Base-by-base conservation (phyloP, 2,797 vertebrate genomes). In the Salarias fasciatus region DNA sequence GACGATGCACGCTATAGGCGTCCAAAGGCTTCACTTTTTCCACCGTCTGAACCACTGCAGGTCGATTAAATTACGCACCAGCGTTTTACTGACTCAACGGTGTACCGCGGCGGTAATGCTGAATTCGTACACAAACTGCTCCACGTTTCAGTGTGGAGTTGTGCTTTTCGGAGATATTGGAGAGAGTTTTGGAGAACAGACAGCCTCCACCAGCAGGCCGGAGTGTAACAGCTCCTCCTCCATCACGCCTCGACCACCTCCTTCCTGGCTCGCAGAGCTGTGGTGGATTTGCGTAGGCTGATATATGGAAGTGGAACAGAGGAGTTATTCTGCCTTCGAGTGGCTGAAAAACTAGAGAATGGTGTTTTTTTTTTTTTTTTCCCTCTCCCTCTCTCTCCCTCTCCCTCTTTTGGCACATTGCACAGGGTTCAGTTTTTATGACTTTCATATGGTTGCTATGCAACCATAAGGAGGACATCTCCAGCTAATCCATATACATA, bases 371-470 rank as follows among this genome's bases (percentile, higher is more conserved):
- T 56, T 58, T 45, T 11, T 6, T n/a, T n/a, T n/a, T n/a, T n/a
- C n/a, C n/a, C n/a, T n/a, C n/a, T n/a, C n/a, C n/a, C n/a, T n/a
- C n/a, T n/a, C n/a, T n/a, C n/a, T n/a, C n/a, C n/a, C n/a, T n/a
- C n/a, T 36, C 3, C 6, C 24, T 3, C 53, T 69, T 73, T 58
- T 70, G 60, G 61, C 64, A 77, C 55, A 66, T 50, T 41, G 46
- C 47, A 44, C 40, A 8, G 53, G 48, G 41, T 65, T 63, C 37
- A 60, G 49, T 57, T 68, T 58, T 77, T 48, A 29, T 55, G 38
- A 63, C 61, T 72, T 72, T 60, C 11, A 47, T 53, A 14, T 8
- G 37, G 77, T 84, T 77, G 75, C 82, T 77, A 66, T 61, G 68
- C 75, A 82, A 76, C 77, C 24, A 41, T 13, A 58, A 52, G 36